These are phyloP conservation scores for Lissocephala sabroskyi DNA, from an alignment of 2,888 invertebrate genomes.

Conservation along the genomic window DNA sequence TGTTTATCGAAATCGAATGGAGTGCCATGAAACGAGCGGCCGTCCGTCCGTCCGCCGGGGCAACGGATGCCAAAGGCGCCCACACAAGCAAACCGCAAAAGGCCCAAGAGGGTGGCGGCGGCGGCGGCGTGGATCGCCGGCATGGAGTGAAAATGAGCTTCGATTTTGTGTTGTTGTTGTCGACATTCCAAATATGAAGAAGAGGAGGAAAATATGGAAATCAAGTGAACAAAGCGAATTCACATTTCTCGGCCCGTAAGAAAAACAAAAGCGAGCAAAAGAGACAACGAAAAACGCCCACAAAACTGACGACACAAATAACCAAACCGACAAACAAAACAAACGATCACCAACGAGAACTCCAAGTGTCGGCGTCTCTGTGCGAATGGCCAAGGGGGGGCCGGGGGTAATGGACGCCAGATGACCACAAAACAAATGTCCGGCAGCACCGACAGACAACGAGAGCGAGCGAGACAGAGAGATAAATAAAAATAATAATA, in stretches of 20 bases:
- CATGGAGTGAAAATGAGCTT: slow-evolving; percentile 62
- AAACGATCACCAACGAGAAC: too few species aligned
- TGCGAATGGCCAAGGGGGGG: too few species aligned
- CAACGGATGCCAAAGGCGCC: slow-evolving; percentile 30
- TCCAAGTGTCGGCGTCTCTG: too few species aligned
- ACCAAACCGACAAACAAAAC: neutral
- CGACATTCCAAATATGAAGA: slow-evolving; percentile 34
- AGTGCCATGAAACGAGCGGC: too few species aligned
- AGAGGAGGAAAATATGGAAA: neutral
- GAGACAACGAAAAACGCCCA: slow-evolving; percentile 42
- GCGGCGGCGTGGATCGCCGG: neutral
- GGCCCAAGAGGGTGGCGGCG: neutral
- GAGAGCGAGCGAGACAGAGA: neutral
- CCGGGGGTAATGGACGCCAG: too few species aligned
- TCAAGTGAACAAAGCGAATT: slow-evolving; percentile 34
- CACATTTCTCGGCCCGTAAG: slow-evolving; percentile 41
- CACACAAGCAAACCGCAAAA: neutral
- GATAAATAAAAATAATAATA: slow-evolving; percentile 18
- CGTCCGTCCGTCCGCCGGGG: too few species aligned
- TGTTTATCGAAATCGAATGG: slow-evolving; percentile 39
- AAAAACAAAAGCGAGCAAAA: slow-evolving; percentile 13
- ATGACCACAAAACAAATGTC: too few species aligned
- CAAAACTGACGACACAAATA: slow-evolving; percentile 22
- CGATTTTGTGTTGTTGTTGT: slow-evolving; percentile 52
- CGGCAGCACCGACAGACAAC: too few species aligned